Base-by-base conservation (phyloP, 1,140 invertebrate genomes). In the Temnothorax curvispinosus region DNA sequence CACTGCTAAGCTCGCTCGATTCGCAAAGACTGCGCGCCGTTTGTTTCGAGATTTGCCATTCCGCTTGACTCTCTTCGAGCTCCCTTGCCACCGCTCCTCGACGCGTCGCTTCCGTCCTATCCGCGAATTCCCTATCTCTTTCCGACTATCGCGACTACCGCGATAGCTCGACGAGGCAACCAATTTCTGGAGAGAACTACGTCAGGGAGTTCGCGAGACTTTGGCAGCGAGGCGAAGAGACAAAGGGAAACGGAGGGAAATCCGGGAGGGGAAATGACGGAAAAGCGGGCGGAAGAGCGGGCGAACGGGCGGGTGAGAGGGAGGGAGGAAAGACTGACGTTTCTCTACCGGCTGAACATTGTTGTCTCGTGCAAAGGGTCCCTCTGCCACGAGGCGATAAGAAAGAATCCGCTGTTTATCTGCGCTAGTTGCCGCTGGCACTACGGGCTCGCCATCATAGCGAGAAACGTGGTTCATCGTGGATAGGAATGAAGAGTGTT, bases 31-130 rank as follows among this genome's bases (percentile, higher is more conserved):
- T 90, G 76, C 15, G 69, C 85, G 32, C 90, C 86, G 90, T 91
- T 91, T 91, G 90, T 91, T 91, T 74, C 88, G 88, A 88, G 90
- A 91, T 91, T 91, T 91, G 86, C 88, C 84, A 89, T 91, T 91
- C 91, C 90, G 90, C 88, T 87, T 78, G 84, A 85, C 88, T 91
- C 86, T 74, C 84, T 85, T 74, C 85, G 62, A 65, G 58, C 47
- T 56, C 18, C 50, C 87, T 76, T 27, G 77, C 65, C 50, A 52
- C 21, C 60, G 65, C n/a, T 75, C 56, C 18, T 75, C 72, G 72
- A 50, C 87, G 58, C 74, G 64, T 64, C 38, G 54, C 69, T 58
- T 58, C 81, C 62, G 54, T 84, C 41, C 58, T 54, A 75, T 54
- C 62, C 78, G 67, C 80, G 41, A 56, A 54, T 76, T 65, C 32